Percentiles rank a stretch among this genome's conserved stretches.
These are phyloP conservation scores for Corydoras sp. DNA, from an alignment of 2,113 vertebrate species.

Conservation along the genomic window DNA sequence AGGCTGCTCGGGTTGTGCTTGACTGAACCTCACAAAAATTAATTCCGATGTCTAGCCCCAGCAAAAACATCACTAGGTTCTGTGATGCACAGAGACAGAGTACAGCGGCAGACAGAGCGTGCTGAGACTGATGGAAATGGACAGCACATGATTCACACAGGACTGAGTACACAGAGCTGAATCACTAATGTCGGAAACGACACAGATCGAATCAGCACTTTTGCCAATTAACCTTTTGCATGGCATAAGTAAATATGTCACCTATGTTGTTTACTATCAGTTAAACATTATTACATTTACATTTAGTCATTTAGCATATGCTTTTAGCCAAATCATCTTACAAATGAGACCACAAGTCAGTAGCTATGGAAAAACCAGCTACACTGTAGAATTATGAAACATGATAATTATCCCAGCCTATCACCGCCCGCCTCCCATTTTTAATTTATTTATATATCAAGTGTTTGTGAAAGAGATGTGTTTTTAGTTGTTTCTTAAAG, in stretches of 20 bases:
- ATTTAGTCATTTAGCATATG: no score
- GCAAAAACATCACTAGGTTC: conserved; percentile 46
- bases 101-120: background rate
- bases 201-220: background rate
- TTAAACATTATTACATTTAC: background rate
- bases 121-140: background rate
- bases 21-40: conserved; percentile 41
- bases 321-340: no score
- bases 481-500: no score
- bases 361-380: no score
- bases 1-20: conserved; percentile 5
- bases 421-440: no score
- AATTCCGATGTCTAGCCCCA: conserved; percentile 28
- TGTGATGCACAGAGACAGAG: conserved; percentile 16
- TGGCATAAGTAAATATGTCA: background rate
- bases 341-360: no score
- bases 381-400: no score
- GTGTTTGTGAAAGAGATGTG: no score
- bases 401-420: no score
- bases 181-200: background rate
- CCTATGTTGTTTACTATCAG: background rate
- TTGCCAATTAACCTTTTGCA: background rate
- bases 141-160: background rate
- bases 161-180: background rate
- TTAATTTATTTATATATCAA: no score